These are phyloP conservation scores for Amblyraja radiata DNA, from an alignment of 2,797 vertebrate genomes.

Conservation along the genomic window DNA sequence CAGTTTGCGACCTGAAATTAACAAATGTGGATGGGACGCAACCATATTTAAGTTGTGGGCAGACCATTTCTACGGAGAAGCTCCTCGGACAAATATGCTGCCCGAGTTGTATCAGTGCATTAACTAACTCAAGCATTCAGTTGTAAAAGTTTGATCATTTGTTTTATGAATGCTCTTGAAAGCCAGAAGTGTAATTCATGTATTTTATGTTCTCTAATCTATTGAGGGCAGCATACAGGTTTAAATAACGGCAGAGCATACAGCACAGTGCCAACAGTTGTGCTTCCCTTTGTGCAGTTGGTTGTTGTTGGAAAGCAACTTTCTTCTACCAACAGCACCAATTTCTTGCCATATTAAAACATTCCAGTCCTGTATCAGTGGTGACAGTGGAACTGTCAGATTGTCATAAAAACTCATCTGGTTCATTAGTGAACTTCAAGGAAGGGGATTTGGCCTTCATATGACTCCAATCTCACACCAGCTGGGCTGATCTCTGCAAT, in stretches of 20 bases:
- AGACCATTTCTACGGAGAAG: not conserved
- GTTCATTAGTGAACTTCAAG: too few relatives aligned
- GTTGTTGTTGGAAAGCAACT: slow-evolving; percentile 46
- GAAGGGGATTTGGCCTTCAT: too few relatives aligned
- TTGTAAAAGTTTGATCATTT: not conserved
- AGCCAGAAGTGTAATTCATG: not conserved
- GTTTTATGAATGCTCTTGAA: slow-evolving; percentile 2
- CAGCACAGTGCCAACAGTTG: slow-evolving; percentile 66
- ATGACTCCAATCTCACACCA: too few relatives aligned
- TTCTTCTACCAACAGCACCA: slow-evolving; percentile 36
- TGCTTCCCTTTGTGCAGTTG: slow-evolving; percentile 53
- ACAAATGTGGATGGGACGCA: not conserved
- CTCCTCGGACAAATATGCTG: slow-evolving; percentile 14
- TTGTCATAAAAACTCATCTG: too few relatives aligned
- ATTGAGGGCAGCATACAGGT: not conserved
- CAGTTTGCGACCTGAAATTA: not conserved
- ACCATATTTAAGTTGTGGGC: not conserved
- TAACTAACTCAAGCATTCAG: not conserved
- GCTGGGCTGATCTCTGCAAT: too few relatives aligned
- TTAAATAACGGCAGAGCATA: slow-evolving; percentile 46
- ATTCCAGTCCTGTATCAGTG: slow-evolving; percentile 39
- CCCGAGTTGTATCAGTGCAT: not conserved
- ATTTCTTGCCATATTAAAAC: slow-evolving; percentile 50
- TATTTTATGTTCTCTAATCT: not conserved
- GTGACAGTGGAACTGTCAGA: too few relatives aligned